Base-by-base conservation (phyloP, 2,888 invertebrate species). In the Augochlorella aurata region DNA sequence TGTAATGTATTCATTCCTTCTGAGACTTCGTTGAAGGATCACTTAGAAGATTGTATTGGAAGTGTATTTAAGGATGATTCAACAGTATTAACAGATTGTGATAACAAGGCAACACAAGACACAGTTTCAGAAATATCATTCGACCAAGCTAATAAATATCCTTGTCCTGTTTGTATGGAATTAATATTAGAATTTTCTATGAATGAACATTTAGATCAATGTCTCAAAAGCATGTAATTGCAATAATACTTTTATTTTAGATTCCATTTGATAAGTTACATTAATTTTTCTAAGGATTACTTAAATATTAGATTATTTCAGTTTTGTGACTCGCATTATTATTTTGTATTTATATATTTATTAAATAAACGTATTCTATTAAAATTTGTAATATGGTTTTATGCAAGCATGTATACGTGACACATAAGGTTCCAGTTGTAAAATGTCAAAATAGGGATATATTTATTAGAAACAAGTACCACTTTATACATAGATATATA, bases 111-210 rank as follows among this genome's bases (percentile, higher is more conserved):
- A 74, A 89, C 92, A 0, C 87, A 92, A n/a, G 49, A 77, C 54
- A 58, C 47, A 47, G 12, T 2, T 0, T 87, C 92, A n/a, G 44
- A 77, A 65, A 52, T 61, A 65, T 44, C n/a, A 21, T 5, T 49
- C 49, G 66, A 83, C n/a, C 65, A 76, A 47, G 54, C 94, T 7
- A 94, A 94, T 0, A 94, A 94, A 88, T 93, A 92, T 1, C 95
- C 95, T 0, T 96, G 96, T 88, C 96, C 96, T 0, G 94, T 95
- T 89, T 96, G 96, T 88, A 94, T 95, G 89, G 85, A 94, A 82
- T 93, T 95, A 92, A 89, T 96, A 61, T 93, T 94, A 85, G 94
- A 94, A 87, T 88, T 83, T 45, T 92, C 94, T 45, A 96, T 96
- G 95, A 95, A 95, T 89, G 85, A 89, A 1, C 96, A 96, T 93